Conservation (phyloP, 2,888 invertebrate genomes). For the Acronicta leporina region DNA sequence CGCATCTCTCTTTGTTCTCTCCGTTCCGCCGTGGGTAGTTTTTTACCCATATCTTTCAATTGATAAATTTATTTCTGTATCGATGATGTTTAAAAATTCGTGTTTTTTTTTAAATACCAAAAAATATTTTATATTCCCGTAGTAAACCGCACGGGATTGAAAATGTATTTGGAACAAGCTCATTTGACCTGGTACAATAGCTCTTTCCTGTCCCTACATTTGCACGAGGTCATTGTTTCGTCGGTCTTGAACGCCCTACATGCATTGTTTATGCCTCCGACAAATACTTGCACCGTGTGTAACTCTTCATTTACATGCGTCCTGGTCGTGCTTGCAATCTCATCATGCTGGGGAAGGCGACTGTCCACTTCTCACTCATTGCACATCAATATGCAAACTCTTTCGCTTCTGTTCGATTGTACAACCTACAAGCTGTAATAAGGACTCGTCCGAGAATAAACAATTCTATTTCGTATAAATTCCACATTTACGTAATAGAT, state of each 20-base stretch:
- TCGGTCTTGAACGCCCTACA: slow-evolving; percentile 56
- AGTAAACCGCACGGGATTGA: slow-evolving; percentile 9
- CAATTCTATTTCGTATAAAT: slow-evolving; percentile 11
- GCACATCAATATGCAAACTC: slow-evolving; percentile 79
- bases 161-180: slow-evolving; percentile 30
- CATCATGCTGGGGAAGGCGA: slow-evolving; percentile 68
- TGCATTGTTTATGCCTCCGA: slow-evolving; percentile 63
- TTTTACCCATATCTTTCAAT: too few relatives aligned
- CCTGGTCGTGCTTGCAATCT: slow-evolving; percentile 64
- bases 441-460: slow-evolving; percentile 11
- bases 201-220: slow-evolving; percentile 44
- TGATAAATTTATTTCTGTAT: neutral
- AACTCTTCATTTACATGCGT: slow-evolving; percentile 77
- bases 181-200: slow-evolving; percentile 30
- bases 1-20: too few relatives aligned
- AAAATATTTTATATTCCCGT: neutral
- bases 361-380: slow-evolving; percentile 79
- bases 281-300: slow-evolving; percentile 64
- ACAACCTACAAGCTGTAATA: slow-evolving; percentile 17
- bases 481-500: too few relatives aligned
- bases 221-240: slow-evolving; percentile 64
- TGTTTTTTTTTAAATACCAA: neutral
- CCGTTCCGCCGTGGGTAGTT: too few relatives aligned
- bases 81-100: neutral
- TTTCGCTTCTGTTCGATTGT: slow-evolving; percentile 63